Evolutionary conservation across 2,797 vertebrate genomes (phyloP).

Genomic region (Catostomus latipinnis): DNA sequence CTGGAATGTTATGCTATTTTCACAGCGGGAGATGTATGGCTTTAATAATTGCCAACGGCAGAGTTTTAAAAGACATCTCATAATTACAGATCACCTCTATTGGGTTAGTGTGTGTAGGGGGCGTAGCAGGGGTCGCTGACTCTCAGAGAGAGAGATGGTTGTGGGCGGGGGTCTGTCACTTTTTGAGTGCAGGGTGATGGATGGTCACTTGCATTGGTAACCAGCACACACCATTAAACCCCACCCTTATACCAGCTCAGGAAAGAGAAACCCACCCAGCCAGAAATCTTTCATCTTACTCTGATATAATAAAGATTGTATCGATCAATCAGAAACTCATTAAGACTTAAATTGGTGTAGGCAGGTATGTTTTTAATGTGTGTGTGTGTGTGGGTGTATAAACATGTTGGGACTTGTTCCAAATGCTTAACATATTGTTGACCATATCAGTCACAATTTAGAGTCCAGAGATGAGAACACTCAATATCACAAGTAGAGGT

Average conservation of each 20-base stretch:
- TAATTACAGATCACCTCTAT: slow-evolving; percentile 64
- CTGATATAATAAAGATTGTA: slow-evolving; percentile 43
- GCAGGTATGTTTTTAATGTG: slow-evolving; percentile 18
- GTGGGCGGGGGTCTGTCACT: slow-evolving; percentile 37
- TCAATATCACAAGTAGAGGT: too few species aligned
- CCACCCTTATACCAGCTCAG: slow-evolving; percentile 24
- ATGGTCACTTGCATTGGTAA: slow-evolving; percentile 47
- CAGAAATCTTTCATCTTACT: slow-evolving; percentile 35
- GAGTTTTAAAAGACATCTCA: slow-evolving; percentile 61
- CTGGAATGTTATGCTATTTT: slow-evolving; percentile 50
- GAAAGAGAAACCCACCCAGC: slow-evolving; percentile 14
- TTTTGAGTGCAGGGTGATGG: slow-evolving; percentile 55
- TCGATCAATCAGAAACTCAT: slow-evolving; percentile 50
- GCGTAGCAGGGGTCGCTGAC: slow-evolving; percentile 36
- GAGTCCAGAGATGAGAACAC: too few species aligned
- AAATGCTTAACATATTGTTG: too few species aligned
- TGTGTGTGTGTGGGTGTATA: background rate
- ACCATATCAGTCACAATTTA: too few species aligned
- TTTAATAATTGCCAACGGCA: slow-evolving; percentile 56
- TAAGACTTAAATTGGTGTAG: slow-evolving; percentile 24
- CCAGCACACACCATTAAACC: slow-evolving; percentile 48
- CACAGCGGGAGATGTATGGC: slow-evolving; percentile 44
- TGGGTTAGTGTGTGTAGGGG: slow-evolving; percentile 44
- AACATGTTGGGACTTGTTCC: too few species aligned
- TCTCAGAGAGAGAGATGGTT: slow-evolving; percentile 8